Percentiles rank a stretch among this genome's conserved stretches.
Conservation (phyloP, 1,140 invertebrate species). For the Brachionus plicatilis region DNA sequence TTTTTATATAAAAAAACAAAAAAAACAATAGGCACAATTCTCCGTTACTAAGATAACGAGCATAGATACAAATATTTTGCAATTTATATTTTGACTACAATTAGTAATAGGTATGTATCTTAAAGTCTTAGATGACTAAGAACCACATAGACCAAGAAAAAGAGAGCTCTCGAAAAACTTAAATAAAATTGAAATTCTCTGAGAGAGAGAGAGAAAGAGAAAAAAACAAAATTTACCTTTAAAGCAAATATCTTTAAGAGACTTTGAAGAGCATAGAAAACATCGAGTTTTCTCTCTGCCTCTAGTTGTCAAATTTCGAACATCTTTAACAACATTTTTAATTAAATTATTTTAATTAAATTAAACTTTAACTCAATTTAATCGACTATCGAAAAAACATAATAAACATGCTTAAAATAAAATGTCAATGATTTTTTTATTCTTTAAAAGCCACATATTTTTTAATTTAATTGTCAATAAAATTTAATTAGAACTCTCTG, state of each 20-base stretch:
- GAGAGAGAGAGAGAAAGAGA: neutral
- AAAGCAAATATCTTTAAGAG: neutral
- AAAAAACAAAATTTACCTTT: neutral
- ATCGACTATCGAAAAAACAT: neutral
- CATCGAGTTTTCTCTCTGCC: neutral
- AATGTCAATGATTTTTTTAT: neutral
- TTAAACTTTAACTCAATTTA: neutral
- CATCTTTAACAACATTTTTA: neutral
- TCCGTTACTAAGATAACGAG: constrained; percentile 29
- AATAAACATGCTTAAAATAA: neutral
- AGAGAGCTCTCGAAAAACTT: neutral
- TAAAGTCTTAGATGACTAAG: constrained; percentile 4
- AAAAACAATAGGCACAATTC: neutral
- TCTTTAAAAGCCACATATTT: neutral
- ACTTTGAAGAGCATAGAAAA: neutral
- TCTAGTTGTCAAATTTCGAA: neutral
- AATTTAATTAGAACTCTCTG: neutral
- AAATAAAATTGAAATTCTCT: neutral
- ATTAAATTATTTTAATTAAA: neutral
- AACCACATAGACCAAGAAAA: neutral
- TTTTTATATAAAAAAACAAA: neutral
- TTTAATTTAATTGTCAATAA: constrained; percentile 1
- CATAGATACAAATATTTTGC: constrained; percentile 38
- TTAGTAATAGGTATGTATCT: neutral
- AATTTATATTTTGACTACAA: constrained; percentile 16